Base-by-base conservation (phyloP, 2,113 vertebrate species). In the Scalopus aquaticus region DNA sequence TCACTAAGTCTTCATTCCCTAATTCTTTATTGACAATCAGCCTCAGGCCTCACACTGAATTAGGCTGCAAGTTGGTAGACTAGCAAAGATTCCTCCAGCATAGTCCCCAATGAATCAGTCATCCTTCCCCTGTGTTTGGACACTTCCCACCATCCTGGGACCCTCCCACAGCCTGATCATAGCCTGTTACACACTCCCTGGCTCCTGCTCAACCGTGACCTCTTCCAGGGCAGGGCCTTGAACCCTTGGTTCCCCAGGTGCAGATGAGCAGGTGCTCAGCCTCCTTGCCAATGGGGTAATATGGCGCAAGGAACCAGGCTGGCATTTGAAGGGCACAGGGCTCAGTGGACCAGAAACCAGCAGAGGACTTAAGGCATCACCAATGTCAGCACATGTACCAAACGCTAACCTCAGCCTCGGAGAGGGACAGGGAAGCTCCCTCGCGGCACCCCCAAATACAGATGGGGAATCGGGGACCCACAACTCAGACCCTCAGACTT, bases 81-180 rank as follows among this genome's bases (percentile, higher is more conserved):
- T 30, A 56, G 44, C 9, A 39, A 51, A 58, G 62, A 12, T n/a
- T 64, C 32, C 39, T 26, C 35, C 16, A 12, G 12, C 13, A 6
- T 6, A 7, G 1, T 0, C 17, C 11, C 20, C 79, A 6, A 65
- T 24, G 56, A 79, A 37, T 0, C 3, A 2, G 12, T 42, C 22
- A 56, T 60, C 69, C n/a, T 62, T 35, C 6, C 49, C 19, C 12
- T 26, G 13, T 10, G 10, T 60, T 2, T 22, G 17, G 17, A 58
- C 19, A 3, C n/a, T 16, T 35, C 20, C 58, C 58, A 28, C 17
- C 16, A 51, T 19, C 62, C 17, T 2, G 62, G 69, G 17, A 37
- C 58, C 56, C 51, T 79, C 54, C 0, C 6, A 19, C 10, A 49
- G 74, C 37, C 49, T 72, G 28, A 28, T 42, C 73, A 35, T 6